These are phyloP conservation scores for Oenanthe oenanthe DNA, from an alignment of 2,113 vertebrate species.

Conservation along the genomic window DNA sequence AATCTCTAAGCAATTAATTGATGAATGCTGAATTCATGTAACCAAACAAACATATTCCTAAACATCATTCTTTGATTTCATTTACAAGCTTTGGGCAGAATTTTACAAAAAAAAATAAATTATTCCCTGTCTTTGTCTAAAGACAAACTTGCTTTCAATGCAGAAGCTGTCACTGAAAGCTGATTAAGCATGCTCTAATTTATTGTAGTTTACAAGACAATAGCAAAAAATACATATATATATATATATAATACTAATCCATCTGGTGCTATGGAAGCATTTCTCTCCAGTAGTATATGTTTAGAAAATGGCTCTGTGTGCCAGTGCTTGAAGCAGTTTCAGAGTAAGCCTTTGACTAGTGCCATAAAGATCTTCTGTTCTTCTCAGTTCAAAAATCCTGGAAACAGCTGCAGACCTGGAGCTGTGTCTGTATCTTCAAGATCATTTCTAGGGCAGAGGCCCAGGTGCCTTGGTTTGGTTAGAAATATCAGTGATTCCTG, in stretches of 20 bases:
- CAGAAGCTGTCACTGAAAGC: not conserved
- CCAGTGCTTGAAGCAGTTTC: constrained; percentile 39
- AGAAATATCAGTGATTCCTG: not conserved
- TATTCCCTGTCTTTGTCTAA: not conserved
- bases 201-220: constrained; percentile 12
- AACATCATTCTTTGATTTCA: not conserved
- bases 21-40: not conserved
- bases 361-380: not conserved
- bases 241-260: not conserved
- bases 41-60: not conserved
- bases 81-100: not conserved
- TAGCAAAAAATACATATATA: not conserved
- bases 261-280: constrained; percentile 21
- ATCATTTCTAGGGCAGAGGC: not conserved
- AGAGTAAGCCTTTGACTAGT: not conserved
- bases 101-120: not conserved
- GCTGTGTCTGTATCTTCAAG: not conserved
- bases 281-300: not conserved
- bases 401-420: not conserved
- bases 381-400: not conserved
- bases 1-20: not conserved
- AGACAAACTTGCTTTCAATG: not conserved
- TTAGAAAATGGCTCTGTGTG: constrained; percentile 26
- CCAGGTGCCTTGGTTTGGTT: not conserved
- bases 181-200: not conserved